phyloP scores from a whole-genome alignment of 2,797 vertebrate genomes.

The Cephalopachus bancanus region DNA sequence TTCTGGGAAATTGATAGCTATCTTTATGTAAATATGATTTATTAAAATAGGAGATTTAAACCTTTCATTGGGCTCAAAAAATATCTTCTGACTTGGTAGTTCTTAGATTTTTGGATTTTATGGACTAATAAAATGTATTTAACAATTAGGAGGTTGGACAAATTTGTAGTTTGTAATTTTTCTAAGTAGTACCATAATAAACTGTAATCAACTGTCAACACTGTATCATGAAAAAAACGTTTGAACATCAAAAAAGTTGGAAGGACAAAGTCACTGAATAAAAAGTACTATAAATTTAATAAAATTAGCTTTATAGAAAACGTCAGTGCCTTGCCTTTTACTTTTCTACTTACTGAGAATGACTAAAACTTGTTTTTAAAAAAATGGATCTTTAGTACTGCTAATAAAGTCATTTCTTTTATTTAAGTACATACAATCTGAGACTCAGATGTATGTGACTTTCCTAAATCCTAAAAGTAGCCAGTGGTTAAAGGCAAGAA shows the following conservation, averaged over 20 bases:
- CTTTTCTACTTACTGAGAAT: conserved; percentile 14
- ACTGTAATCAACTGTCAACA: neutral
- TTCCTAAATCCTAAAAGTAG: conserved; percentile 31
- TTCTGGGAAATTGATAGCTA: conserved; percentile 1
- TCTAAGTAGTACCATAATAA: neutral
- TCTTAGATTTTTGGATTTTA: conserved; percentile 49
- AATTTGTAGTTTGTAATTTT: conserved; percentile 43
- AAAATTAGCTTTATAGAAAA: conserved; percentile 50
- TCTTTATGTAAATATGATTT: conserved; percentile 30
- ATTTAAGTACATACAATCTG: neutral
- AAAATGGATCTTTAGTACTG: neutral
- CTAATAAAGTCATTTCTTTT: neutral
- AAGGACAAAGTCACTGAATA: conserved; percentile 45
- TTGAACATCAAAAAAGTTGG: neutral
- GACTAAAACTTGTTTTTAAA: conserved; percentile 10
- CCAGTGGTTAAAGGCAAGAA: conserved; percentile 23
- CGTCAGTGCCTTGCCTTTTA: neutral
- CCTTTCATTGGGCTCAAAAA: conserved; percentile 13
- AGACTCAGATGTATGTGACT: neutral
- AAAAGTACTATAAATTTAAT: conserved; percentile 34
- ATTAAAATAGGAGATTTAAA: conserved; percentile 55
- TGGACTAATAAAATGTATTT: conserved; percentile 32
- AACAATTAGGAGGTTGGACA: neutral
- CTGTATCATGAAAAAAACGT: neutral
- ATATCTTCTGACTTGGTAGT: neutral